These are phyloP conservation scores for Caenorhabditis auriculariae DNA, from an alignment of 2,888 invertebrate genomes.

Conservation along the genomic window DNA sequence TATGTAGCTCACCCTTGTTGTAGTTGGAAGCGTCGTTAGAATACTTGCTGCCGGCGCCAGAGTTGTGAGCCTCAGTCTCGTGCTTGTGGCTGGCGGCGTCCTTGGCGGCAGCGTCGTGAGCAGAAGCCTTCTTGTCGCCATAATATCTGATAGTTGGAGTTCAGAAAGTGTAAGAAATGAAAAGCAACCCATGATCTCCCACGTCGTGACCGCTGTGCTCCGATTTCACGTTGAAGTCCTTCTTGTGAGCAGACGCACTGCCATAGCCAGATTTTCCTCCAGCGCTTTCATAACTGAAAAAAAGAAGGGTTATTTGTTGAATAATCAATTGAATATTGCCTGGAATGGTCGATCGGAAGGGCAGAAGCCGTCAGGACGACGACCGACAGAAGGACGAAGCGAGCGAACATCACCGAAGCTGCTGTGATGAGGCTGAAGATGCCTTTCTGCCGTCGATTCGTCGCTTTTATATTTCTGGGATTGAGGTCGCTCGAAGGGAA, in stretches of 20 bases:
- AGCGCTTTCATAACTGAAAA: slow-evolving; percentile 29
- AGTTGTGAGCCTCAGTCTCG: slow-evolving; percentile 34
- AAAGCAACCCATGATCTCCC: slow-evolving; percentile 10
- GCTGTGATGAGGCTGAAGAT: too few species aligned
- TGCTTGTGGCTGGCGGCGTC: slow-evolving; percentile 34
- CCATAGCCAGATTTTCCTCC: slow-evolving; percentile 34
- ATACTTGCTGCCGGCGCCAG: slow-evolving; percentile 38
- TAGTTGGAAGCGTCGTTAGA: slow-evolving; percentile 39
- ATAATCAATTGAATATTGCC: slow-evolving; percentile 1
- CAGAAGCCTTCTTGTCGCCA: slow-evolving; percentile 28
- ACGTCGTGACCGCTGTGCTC: slow-evolving; percentile 36
- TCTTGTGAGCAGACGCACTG: slow-evolving; percentile 32
- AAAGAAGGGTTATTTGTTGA: not conserved
- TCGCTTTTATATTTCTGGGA: too few species aligned
- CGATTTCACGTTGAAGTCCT: slow-evolving; percentile 28
- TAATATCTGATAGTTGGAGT: slow-evolving; percentile 13
- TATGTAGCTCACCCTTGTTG: slow-evolving; percentile 31
- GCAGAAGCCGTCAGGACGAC: slow-evolving; percentile 13
- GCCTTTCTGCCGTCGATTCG: too few species aligned
- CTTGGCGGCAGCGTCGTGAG: slow-evolving; percentile 33
- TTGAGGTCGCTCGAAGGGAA: too few species aligned
- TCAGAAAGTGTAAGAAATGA: not conserved
- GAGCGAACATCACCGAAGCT: not conserved
- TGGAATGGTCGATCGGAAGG: slow-evolving; percentile 22
- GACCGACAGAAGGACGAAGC: slow-evolving; percentile 4